phyloP scores from a whole-genome alignment of 2,888 invertebrate species.

The Apantesis nais region DNA sequence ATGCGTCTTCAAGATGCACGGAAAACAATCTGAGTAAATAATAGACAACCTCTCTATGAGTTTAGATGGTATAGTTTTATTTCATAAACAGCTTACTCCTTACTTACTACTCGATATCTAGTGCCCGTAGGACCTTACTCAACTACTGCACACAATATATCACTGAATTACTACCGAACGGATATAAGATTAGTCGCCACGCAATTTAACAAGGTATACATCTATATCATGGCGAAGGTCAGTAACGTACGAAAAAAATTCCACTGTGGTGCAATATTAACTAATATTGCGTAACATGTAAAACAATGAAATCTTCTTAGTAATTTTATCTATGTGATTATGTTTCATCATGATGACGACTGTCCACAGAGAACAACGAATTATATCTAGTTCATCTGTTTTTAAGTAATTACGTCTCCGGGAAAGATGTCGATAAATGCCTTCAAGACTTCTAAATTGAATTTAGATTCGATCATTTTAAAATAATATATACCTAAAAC shows the following conservation, averaged over 20 bases:
- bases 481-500: neutral
- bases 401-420: neutral
- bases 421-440: neutral
- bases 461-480: neutral
- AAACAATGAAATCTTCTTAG: neutral
- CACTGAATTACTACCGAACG: neutral
- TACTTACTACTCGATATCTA: neutral
- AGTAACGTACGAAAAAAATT: neutral
- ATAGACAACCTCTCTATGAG: too few species aligned
- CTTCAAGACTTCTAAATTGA: neutral
- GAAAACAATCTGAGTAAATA: neutral
- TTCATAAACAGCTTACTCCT: neutral
- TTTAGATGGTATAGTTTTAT: too few species aligned
- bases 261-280: neutral
- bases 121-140: neutral
- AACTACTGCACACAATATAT: neutral
- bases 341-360: neutral
- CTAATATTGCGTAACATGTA: neutral
- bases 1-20: neutral
- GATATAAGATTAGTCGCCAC: neutral
- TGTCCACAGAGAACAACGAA: neutral
- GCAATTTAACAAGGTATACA: neutral
- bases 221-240: neutral
- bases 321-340: neutral
- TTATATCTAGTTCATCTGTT: neutral